These are phyloP conservation scores for Okamejei kenojei DNA, from an alignment of 2,797 vertebrate genomes.

Conservation along the genomic window DNA sequence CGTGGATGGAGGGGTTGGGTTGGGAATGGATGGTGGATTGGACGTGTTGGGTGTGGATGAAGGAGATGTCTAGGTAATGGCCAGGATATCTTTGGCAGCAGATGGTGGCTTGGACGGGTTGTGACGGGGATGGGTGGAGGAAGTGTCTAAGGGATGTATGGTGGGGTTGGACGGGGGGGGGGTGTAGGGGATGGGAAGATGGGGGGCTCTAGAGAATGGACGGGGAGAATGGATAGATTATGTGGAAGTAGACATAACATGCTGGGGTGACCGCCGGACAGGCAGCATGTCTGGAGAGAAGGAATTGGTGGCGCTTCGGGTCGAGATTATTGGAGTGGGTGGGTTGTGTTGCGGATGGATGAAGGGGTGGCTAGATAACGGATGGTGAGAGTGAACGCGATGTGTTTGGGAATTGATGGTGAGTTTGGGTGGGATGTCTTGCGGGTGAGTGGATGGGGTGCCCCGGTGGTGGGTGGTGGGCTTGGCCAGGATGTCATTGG, in stretches of 20 bases:
- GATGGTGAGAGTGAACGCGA: background rate
- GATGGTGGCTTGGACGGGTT: background rate
- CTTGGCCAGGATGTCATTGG: no score
- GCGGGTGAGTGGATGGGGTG: background rate
- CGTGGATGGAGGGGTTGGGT: no score
- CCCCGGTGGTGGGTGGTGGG: rapidly evolving
- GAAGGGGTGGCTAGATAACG: no score
- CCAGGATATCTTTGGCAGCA: background rate
- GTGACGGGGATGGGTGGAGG: background rate
- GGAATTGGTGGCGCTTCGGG: no score
- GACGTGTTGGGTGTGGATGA: background rate
- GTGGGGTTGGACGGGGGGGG: background rate
- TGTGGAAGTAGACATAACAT: no score
- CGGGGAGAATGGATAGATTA: no score
- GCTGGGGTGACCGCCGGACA: no score
- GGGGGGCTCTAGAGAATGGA: no score
- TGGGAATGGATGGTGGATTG: background rate
- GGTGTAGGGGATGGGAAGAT: background rate
- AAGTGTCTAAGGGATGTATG: no score
- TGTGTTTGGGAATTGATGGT: background rate
- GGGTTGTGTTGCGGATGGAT: no score
- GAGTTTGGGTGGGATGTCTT: background rate
- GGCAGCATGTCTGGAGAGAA: no score
- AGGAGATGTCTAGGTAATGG: background rate
- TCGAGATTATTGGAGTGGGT: no score